These are phyloP conservation scores for Hydrotaea cyrtoneurina DNA, from an alignment of 2,888 invertebrate species.

Conservation along the genomic window DNA sequence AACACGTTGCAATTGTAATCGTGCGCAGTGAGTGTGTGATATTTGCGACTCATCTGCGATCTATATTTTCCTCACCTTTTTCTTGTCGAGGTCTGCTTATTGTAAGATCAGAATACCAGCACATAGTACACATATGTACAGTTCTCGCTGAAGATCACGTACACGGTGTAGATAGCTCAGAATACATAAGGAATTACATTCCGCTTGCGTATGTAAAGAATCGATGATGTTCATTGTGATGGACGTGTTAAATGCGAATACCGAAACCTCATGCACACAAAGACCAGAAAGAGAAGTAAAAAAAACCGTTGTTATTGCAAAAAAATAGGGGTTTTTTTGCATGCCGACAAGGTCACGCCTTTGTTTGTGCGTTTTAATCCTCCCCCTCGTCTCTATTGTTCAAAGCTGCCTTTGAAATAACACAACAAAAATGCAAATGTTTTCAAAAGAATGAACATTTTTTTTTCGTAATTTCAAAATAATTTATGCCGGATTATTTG, in stretches of 20 bases:
- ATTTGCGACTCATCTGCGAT: constrained; percentile 23
- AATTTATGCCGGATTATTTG: constrained; percentile 23
- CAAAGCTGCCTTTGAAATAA: background rate
- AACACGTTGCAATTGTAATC: constrained; percentile 26
- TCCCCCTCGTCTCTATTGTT: background rate
- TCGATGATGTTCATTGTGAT: constrained; percentile 22
- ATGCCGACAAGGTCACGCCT: constrained; percentile 4
- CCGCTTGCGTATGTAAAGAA: background rate
- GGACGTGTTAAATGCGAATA: constrained; percentile 49
- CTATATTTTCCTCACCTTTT: constrained; percentile 11
- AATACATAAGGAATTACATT: too few species aligned
- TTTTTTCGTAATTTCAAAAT: constrained; percentile 7
- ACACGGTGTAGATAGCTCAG: background rate
- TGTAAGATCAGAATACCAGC: background rate
- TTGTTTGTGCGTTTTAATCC: constrained; percentile 14
- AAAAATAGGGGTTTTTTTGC: background rate
- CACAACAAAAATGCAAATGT: background rate
- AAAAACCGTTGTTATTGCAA: background rate
- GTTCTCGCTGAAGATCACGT: constrained; percentile 57
- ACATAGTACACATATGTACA: background rate
- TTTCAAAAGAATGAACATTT: constrained; percentile 3
- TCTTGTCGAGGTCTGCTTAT: background rate
- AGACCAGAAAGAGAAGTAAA: background rate
- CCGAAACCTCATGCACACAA: background rate
- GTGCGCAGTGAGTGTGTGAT: constrained; percentile 7